Percentiles rank a stretch among this genome's conserved stretches.
phyloP scores from a whole-genome alignment of 1,140 invertebrate genomes.

The Leguminivora glycinivorella region DNA sequence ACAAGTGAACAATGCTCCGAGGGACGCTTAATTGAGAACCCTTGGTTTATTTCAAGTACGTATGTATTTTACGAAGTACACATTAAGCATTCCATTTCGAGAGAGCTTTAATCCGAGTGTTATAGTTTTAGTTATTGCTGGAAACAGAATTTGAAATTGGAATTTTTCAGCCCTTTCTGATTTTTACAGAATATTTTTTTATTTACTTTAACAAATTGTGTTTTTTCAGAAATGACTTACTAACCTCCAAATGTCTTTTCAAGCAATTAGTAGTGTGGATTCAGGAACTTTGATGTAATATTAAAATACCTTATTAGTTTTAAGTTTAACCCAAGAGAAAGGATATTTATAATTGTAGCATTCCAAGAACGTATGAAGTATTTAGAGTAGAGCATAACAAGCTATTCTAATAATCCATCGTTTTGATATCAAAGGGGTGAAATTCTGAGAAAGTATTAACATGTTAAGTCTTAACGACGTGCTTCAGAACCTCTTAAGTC shows the following conservation, averaged over 20 bases:
- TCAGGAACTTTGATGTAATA: background rate
- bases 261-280: background rate
- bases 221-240: too few relatives aligned
- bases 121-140: too few relatives aligned
- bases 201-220: too few relatives aligned
- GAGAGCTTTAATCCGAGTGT: too few relatives aligned
- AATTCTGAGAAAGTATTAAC: conserved; percentile 27
- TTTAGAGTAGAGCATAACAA: background rate
- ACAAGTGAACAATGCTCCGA: background rate
- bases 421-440: conserved; percentile 21
- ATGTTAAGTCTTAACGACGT: conserved; percentile 21
- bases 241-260: too few relatives aligned
- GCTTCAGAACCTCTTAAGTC: conserved; percentile 4
- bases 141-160: too few relatives aligned
- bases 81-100: background rate
- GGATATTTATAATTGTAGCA: background rate
- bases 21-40: conserved; percentile 20
- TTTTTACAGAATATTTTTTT: too few relatives aligned
- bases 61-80: background rate
- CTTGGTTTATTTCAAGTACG: conserved; percentile 5
- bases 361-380: conserved; percentile 18
- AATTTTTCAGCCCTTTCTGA: too few relatives aligned
- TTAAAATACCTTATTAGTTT: background rate
- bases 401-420: background rate
- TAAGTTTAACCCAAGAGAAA: background rate